Conservation (phyloP, 1,140 invertebrate genomes). For the Neotoxoptera formosana region DNA sequence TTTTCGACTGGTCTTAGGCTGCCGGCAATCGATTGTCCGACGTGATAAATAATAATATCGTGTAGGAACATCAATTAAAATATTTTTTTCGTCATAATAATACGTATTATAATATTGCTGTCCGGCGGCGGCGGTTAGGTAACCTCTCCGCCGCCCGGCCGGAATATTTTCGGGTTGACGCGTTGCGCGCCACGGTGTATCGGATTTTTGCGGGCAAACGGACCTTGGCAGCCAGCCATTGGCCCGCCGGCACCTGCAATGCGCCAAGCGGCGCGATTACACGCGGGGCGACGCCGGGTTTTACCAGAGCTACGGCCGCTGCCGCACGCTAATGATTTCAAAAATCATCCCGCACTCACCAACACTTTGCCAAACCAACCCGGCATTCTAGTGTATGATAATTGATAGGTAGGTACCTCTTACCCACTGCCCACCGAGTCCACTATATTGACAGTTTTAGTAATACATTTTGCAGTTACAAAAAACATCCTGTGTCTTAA, state of each 20-base stretch:
- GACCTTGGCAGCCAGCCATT: conserved; percentile 67
- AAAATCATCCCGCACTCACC: neutral
- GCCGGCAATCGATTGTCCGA: neutral
- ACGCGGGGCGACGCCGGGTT: conserved; percentile 8
- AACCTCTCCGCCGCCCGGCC: neutral
- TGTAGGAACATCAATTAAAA: no score
- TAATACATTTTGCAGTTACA: no score
- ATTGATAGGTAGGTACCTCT: neutral
- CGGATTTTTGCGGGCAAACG: conserved; percentile 60
- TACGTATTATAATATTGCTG: neutral
- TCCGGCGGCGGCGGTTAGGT: neutral
- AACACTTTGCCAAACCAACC: neutral
- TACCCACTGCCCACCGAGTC: neutral
- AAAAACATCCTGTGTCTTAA: no score
- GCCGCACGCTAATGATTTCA: neutral
- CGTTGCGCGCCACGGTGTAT: conserved; percentile 12
- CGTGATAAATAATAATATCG: neutral
- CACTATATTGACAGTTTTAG: no score
- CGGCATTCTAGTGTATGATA: neutral
- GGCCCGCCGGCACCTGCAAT: conserved; percentile 81
- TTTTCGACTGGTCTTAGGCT: neutral
- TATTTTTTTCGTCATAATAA: no score
- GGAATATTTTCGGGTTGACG: conserved; percentile 43
- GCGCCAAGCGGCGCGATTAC: conserved; percentile 68
- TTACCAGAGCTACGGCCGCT: conserved; percentile 1